Percentiles rank a stretch among this genome's conserved stretches.
Evolutionary conservation across 2,888 invertebrate genomes (phyloP).

Genomic region (Melanostoma mellinum): DNA sequence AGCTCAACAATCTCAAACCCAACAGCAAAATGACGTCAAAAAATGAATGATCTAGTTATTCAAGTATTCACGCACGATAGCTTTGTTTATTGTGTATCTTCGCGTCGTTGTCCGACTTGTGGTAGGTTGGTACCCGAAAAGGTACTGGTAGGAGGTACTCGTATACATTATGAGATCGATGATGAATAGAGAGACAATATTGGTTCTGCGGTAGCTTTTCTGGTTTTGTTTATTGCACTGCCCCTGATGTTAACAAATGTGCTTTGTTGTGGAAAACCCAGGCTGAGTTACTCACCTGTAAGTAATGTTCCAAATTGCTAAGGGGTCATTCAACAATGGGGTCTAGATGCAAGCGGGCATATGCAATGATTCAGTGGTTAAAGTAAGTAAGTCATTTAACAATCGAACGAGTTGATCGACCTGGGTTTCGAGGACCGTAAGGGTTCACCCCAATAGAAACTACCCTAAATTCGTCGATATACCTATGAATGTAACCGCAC

Average conservation of each 20-base stretch:
- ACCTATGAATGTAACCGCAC: too few relatives aligned
- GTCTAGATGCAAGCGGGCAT: too few relatives aligned
- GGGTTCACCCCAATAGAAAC: too few relatives aligned
- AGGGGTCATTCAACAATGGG: too few relatives aligned
- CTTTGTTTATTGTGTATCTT: slow-evolving; percentile 50
- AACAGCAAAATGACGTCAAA: slow-evolving; percentile 13
- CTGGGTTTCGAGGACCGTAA: too few relatives aligned
- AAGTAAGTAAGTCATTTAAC: too few relatives aligned
- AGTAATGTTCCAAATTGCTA: slow-evolving; percentile 23
- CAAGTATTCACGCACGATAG: slow-evolving; percentile 50
- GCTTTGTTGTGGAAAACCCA: slow-evolving; percentile 35
- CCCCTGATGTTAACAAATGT: not conserved
- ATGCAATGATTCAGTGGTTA: too few relatives aligned
- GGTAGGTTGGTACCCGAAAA: not conserved
- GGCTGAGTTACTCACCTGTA: slow-evolving; percentile 37
- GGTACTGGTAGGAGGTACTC: too few relatives aligned
- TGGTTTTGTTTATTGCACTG: not conserved
- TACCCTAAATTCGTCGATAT: too few relatives aligned
- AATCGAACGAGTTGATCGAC: too few relatives aligned
- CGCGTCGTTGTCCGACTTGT: not conserved
- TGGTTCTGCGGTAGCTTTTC: not conserved
- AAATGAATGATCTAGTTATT: slow-evolving; percentile 56
- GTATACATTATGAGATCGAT: slow-evolving; percentile 11
- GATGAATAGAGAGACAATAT: not conserved
- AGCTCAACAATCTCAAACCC: not conserved